phyloP scores from a whole-genome alignment of 2,113 vertebrate species.

The Gallinago undulata region DNA sequence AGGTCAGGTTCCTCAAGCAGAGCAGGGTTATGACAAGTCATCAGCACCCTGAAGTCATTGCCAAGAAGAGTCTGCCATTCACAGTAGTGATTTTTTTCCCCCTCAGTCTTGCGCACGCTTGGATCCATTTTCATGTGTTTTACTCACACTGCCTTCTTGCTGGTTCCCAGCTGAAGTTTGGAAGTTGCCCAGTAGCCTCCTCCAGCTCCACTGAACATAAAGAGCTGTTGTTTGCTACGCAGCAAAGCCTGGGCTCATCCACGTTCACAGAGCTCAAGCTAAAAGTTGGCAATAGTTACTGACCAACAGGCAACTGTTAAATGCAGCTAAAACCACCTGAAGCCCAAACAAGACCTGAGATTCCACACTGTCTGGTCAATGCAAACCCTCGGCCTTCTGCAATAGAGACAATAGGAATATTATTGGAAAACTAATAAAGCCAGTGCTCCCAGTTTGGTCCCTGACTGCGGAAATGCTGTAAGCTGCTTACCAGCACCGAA shows the following conservation, averaged over 20 bases:
- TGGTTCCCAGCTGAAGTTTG: not conserved
- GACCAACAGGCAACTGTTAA: not conserved
- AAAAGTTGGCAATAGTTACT: too few relatives aligned
- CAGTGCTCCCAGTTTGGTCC: not conserved
- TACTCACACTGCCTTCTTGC: not conserved
- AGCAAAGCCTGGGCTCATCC: not conserved
- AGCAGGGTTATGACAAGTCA: not conserved
- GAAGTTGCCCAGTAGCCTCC: not conserved
- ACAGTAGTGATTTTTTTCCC: not conserved
- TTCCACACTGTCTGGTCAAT: rapidly evolving
- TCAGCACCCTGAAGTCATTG: not conserved
- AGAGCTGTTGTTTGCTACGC: not conserved
- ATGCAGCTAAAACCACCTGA: not conserved
- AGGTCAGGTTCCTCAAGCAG: not conserved
- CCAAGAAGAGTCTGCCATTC: not conserved
- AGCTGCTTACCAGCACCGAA: not conserved
- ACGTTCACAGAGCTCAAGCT: not conserved
- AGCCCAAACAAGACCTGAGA: not conserved
- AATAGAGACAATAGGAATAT: not conserved
- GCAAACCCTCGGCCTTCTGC: not conserved
- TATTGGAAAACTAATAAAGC: not conserved
- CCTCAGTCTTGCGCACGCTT: not conserved
- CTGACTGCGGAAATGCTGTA: not conserved
- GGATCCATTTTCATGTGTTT: not conserved
- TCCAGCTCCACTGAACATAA: not conserved